A percentile compares a stretch with the other conserved stretches of the same genome.
Evolutionary conservation across 2,113 vertebrate genomes (phyloP).

Genomic region (Pipra filicauda): DNA sequence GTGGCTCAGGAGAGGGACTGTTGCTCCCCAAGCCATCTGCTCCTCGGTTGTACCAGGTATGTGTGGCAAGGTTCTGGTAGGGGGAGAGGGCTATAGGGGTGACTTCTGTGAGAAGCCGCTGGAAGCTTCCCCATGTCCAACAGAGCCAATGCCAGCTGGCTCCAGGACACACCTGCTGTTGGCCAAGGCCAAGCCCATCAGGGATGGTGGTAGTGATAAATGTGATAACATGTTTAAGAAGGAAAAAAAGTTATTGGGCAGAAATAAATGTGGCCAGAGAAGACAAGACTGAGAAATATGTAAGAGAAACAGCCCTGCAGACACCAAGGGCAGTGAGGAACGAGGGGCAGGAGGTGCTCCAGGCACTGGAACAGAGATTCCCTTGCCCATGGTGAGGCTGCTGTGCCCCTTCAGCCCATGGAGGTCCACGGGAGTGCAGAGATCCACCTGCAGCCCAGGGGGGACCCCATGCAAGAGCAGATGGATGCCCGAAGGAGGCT

Average conservation of each 20-base stretch:
- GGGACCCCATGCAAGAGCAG: not conserved
- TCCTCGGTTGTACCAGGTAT: not conserved
- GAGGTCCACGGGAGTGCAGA: accelerated
- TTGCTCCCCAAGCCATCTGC: not conserved
- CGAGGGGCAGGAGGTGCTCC: not conserved
- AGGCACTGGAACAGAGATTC: not conserved
- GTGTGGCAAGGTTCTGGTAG: no score
- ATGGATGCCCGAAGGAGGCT: not conserved
- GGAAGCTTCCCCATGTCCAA: not conserved
- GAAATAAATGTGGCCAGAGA: not conserved
- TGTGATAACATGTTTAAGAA: not conserved
- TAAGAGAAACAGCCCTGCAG: not conserved
- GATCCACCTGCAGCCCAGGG: not conserved
- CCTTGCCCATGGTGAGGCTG: not conserved
- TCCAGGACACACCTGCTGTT: not conserved
- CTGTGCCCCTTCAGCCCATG: not conserved
- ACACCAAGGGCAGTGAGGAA: not conserved
- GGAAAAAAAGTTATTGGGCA: not conserved
- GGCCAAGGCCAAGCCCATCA: not conserved
- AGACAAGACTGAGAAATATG: not conserved
- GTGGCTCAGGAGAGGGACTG: not conserved
- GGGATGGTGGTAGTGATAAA: not conserved
- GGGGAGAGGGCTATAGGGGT: not conserved
- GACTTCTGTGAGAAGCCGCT: not conserved
- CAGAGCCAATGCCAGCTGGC: accelerated